These are phyloP conservation scores for Tiphia femorata DNA, from an alignment of 2,888 invertebrate species.

Conservation along the genomic window DNA sequence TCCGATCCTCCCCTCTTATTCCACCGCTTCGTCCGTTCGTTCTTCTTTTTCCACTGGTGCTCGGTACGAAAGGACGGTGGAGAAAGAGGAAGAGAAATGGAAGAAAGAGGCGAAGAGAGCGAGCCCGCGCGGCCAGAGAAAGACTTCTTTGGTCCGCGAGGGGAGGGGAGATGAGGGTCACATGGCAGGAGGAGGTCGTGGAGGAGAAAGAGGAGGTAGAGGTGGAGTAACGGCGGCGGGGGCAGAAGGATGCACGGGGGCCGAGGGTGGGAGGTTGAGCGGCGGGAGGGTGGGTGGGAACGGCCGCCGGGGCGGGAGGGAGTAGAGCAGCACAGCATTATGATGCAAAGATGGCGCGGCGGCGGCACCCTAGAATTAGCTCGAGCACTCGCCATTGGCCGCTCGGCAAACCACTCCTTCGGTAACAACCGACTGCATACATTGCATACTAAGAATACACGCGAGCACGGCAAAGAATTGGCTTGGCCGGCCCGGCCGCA, in stretches of 20 bases:
- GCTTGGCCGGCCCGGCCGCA: slow-evolving; percentile 28
- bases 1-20: slow-evolving; percentile 8
- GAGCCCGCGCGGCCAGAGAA: slow-evolving; percentile 16
- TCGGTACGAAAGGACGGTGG: slow-evolving; percentile 48
- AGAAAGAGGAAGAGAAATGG: slow-evolving; percentile 35
- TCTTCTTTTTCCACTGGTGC: slow-evolving; percentile 3
- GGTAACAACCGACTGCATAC: slow-evolving; percentile 69
- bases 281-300: slow-evolving; percentile 34
- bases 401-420: slow-evolving; percentile 68
- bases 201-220: too few relatives aligned
- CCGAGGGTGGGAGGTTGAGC: slow-evolving; percentile 29
- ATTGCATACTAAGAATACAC: slow-evolving; percentile 68
- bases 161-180: slow-evolving; percentile 42
- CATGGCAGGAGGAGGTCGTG: too few relatives aligned
- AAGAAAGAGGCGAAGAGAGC: slow-evolving; percentile 31
- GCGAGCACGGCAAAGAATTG: slow-evolving; percentile 61
- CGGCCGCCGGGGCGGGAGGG: slow-evolving; percentile 39
- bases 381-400: slow-evolving; percentile 69
- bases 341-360: slow-evolving; percentile 69
- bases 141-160: slow-evolving; percentile 25
- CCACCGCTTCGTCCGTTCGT: slow-evolving; percentile 11
- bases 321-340: slow-evolving; percentile 58
- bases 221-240: slow-evolving; percentile 29
- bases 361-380: slow-evolving; percentile 69
- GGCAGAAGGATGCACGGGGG: slow-evolving; percentile 22